Evolutionary conservation across 2,888 invertebrate genomes (phyloP).

Genomic region (Netelia melanura): DNA sequence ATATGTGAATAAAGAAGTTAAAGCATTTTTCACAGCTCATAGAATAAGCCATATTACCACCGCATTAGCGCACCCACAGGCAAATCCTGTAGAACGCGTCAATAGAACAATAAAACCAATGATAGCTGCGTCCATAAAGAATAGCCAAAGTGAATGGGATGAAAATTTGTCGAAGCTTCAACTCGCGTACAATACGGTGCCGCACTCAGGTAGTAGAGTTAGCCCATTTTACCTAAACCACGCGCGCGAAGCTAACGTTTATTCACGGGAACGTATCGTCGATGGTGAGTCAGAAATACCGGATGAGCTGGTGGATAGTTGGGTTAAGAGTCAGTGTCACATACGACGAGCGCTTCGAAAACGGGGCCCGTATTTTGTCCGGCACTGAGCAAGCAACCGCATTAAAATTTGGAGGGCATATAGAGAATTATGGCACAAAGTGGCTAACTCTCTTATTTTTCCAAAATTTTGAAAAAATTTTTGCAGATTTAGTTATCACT

Average conservation of each 20-base stretch:
- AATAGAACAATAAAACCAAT: background rate
- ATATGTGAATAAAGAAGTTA: slow-evolving; percentile 53
- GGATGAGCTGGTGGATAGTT: background rate
- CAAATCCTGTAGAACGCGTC: background rate
- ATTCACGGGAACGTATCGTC: background rate
- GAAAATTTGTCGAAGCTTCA: background rate
- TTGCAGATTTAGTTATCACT: too few species aligned
- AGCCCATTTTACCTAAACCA: background rate
- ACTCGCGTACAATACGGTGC: background rate
- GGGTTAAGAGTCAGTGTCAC: slow-evolving; percentile 36
- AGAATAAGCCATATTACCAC: background rate
- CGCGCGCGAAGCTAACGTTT: background rate
- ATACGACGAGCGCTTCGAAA: too few species aligned
- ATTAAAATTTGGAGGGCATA: too few species aligned
- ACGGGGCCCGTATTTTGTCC: too few species aligned
- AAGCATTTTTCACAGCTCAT: background rate
- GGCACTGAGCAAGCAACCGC: too few species aligned
- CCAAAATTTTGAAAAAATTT: too few species aligned
- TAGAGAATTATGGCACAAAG: too few species aligned
- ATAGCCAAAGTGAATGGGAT: background rate
- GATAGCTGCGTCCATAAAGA: background rate
- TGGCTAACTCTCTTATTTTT: too few species aligned
- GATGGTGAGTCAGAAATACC: background rate
- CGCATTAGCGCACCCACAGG: background rate
- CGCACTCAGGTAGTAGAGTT: background rate